Percentiles rank a stretch among this genome's conserved stretches.
phyloP scores from a whole-genome alignment of 2,113 vertebrate species.

The Sinocyclocheilus maitianheensis region DNA sequence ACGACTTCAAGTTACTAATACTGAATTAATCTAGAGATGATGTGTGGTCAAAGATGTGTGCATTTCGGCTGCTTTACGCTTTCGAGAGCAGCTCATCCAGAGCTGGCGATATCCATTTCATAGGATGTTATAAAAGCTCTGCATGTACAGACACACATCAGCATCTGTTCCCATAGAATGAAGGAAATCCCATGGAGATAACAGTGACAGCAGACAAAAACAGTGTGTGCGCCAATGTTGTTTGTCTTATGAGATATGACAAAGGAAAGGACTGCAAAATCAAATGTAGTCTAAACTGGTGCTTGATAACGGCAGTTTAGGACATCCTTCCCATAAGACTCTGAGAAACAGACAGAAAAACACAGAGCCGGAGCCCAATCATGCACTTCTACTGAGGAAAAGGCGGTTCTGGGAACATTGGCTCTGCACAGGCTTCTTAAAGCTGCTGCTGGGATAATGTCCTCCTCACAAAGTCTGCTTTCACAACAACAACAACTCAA shows the following conservation, averaged over 20 bases:
- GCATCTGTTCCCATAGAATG: conserved; percentile 30
- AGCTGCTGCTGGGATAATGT: background rate
- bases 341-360: conserved; percentile 17
- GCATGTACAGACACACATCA: conserved; percentile 11
- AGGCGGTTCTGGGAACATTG: background rate
- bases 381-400: background rate
- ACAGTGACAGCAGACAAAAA: conserved; percentile 20
- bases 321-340: conserved; percentile 24
- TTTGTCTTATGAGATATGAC: conserved; percentile 37
- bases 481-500: background rate
- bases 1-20: too few species aligned
- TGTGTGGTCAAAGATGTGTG: too few species aligned
- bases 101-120: background rate
- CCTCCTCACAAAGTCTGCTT: background rate
- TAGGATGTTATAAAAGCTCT: background rate
- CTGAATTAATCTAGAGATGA: background rate
- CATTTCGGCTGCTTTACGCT: background rate
- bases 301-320: background rate
- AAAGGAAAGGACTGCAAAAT: conserved; percentile 13
- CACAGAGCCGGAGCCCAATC: background rate
- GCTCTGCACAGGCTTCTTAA: too few species aligned
- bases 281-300: conserved; percentile 35
- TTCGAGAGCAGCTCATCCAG: background rate
- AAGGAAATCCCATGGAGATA: conserved; percentile 46
- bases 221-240: background rate